Conservation (phyloP, 2,888 invertebrate species). For the Chesias legatella region DNA sequence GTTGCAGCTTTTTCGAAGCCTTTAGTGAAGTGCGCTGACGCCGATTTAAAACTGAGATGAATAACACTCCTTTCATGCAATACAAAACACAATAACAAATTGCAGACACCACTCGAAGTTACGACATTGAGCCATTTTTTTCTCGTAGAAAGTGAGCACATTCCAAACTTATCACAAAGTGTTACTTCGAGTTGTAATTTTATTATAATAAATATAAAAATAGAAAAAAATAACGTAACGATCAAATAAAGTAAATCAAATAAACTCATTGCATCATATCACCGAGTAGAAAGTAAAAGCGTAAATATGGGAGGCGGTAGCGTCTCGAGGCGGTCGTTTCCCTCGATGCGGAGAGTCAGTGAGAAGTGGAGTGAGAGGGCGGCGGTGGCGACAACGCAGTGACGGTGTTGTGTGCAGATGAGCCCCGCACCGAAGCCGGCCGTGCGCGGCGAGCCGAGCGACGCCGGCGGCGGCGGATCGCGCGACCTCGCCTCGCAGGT, state of each 20-base stretch:
- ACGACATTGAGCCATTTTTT: constrained; percentile 29
- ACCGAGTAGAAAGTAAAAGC: constrained; percentile 25
- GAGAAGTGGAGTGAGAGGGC: constrained; percentile 76
- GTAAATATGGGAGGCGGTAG: constrained; percentile 20
- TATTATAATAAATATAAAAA: constrained; percentile 19
- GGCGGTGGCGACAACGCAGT: constrained; percentile 67
- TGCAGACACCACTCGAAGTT: constrained; percentile 24
- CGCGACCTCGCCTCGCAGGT: constrained; percentile 77
- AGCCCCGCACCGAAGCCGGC: constrained; percentile 71
- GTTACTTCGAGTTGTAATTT: constrained; percentile 29
- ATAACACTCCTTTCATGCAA: constrained; percentile 23
- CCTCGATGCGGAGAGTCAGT: constrained; percentile 69
- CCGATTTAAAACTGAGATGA: constrained; percentile 33
- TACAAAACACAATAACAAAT: constrained; percentile 23
- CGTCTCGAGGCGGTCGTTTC: constrained; percentile 22
- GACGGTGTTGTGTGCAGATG: constrained; percentile 78
- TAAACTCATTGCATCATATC: constrained; percentile 14
- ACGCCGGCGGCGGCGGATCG: constrained; percentile 63
- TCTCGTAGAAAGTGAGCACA: constrained; percentile 37
- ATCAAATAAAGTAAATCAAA: constrained; percentile 3
- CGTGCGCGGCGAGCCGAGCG: constrained; percentile 62
- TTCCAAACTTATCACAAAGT: constrained; percentile 25
- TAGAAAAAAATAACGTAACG: constrained; percentile 1
- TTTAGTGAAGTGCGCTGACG: constrained; percentile 61
- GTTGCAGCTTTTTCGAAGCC: constrained; percentile 72